phyloP scores from a whole-genome alignment of 1,140 invertebrate species.

The Cheumatopsyche charites region DNA sequence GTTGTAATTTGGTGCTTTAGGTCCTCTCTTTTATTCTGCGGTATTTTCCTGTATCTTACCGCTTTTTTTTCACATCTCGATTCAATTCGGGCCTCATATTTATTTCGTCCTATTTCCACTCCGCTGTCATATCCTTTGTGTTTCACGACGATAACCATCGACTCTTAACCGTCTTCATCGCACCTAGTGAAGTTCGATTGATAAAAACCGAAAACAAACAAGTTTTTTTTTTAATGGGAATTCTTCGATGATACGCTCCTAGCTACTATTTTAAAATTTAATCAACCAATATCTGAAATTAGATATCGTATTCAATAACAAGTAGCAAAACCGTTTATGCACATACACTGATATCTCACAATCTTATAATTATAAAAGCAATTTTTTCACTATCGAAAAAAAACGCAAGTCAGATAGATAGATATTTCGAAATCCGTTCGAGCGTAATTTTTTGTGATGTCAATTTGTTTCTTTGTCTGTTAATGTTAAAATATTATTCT shows the following conservation, averaged over 20 bases:
- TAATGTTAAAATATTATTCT: constrained; percentile 21
- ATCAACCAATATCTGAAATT: too few species aligned
- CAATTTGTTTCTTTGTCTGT: constrained; percentile 23
- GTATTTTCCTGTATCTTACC: constrained; percentile 39
- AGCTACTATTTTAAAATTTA: too few species aligned
- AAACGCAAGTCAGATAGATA: too few species aligned
- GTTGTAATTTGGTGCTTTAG: constrained; percentile 48
- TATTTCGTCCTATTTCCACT: constrained; percentile 17
- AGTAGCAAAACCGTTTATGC: too few species aligned
- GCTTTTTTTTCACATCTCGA: too few species aligned
- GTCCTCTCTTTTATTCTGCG: constrained; percentile 41
- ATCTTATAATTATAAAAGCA: too few species aligned
- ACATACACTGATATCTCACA: too few species aligned
- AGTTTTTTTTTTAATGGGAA: constrained; percentile 18
- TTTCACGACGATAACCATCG: constrained; percentile 37
- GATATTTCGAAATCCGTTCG: neutral
- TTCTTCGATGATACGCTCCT: neutral
- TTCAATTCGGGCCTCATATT: neutral
- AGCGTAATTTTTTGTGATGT: neutral
- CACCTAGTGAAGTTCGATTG: constrained; percentile 4
- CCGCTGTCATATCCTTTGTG: constrained; percentile 36
- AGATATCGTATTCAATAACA: too few species aligned
- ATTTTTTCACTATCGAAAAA: too few species aligned
- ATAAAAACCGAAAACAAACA: constrained; percentile 13
- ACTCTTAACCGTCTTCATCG: constrained; percentile 42